Percentiles rank a stretch among this genome's conserved stretches.
Conservation (phyloP, 2,888 invertebrate species). For the Cynaeus angustus region DNA sequence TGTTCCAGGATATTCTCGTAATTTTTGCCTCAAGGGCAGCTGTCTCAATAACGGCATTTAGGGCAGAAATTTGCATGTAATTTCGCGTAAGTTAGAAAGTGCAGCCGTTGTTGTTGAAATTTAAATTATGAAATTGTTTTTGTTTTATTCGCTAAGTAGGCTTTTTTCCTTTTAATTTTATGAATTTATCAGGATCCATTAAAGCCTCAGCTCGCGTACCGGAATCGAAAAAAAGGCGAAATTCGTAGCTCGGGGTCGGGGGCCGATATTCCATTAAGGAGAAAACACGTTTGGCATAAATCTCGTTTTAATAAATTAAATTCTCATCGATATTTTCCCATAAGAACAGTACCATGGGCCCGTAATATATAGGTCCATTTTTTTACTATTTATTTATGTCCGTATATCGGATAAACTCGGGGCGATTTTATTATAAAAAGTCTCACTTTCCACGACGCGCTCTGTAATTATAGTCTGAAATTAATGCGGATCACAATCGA, state of each 20-base stretch:
- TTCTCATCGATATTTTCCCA: constrained; percentile 64
- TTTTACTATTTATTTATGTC: constrained; percentile 68
- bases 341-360: constrained; percentile 53
- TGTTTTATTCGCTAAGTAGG: not conserved
- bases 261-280: constrained; percentile 40
- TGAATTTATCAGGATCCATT: not conserved
- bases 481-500: constrained; percentile 65
- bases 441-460: constrained; percentile 66
- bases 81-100: constrained; percentile 1
- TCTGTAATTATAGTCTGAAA: constrained; percentile 67
- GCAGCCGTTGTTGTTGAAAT: not conserved
- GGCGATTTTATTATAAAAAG: constrained; percentile 67
- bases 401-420: constrained; percentile 62
- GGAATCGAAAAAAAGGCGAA: constrained; percentile 31
- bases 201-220: constrained; percentile 9
- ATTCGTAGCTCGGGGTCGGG: constrained; percentile 32
- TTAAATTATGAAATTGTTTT: not conserved
- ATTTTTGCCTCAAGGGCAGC: too few relatives aligned
- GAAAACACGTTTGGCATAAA: constrained; percentile 62
- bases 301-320: constrained; percentile 67
- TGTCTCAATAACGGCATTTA: not conserved
- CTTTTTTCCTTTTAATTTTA: too few relatives aligned
- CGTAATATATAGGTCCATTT: constrained; percentile 67
- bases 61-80: not conserved
- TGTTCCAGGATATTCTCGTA: too few relatives aligned